Percentiles rank a stretch among this genome's conserved stretches.
Conservation (phyloP, 2,888 invertebrate genomes). For the Amblyjoppa fuscipennis region DNA sequence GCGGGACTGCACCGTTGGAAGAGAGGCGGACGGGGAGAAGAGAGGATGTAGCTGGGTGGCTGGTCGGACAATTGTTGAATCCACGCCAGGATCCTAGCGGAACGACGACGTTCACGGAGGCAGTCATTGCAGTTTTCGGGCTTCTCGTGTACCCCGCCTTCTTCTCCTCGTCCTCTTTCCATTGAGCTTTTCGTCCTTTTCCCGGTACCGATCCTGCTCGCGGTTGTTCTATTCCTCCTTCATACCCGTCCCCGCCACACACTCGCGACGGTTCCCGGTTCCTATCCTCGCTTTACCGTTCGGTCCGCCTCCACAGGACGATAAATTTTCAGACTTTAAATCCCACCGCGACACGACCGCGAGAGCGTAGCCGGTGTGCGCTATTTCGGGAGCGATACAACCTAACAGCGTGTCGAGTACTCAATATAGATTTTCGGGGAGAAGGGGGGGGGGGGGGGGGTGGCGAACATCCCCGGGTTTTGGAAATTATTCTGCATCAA, state of each 20-base stretch:
- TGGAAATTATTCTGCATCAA: neutral
- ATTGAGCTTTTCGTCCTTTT: conserved; percentile 38
- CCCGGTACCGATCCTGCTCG: neutral
- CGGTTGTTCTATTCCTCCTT: conserved; percentile 34
- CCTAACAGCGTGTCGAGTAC: neutral
- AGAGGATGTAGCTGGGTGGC: conserved; percentile 50
- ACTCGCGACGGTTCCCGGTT: conserved; percentile 11
- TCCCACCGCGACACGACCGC: conserved; percentile 72
- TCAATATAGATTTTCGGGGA: conserved; percentile 14
- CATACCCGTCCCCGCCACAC: conserved; percentile 3
- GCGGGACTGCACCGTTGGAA: conserved; percentile 59
- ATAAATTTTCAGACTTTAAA: conserved; percentile 80
- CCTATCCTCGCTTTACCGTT: conserved; percentile 32
- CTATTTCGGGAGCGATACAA: conserved; percentile 56
- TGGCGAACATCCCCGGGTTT: neutral
- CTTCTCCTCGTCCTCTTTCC: conserved; percentile 31
- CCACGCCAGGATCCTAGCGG: conserved; percentile 67
- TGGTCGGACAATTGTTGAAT: conserved; percentile 69
- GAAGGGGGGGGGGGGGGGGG: too few species aligned
- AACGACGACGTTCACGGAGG: conserved; percentile 59
- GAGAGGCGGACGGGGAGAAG: conserved; percentile 43
- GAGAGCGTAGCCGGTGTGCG: conserved; percentile 17
- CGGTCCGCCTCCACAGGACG: conserved; percentile 74
- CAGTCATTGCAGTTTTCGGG: conserved; percentile 63
- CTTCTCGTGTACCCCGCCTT: conserved; percentile 31